Evolutionary conservation across 2,888 invertebrate species (phyloP), one percentile per base, ranked within the genome.

Genomic region (Ashinkailepas kermadecensis): DNA sequence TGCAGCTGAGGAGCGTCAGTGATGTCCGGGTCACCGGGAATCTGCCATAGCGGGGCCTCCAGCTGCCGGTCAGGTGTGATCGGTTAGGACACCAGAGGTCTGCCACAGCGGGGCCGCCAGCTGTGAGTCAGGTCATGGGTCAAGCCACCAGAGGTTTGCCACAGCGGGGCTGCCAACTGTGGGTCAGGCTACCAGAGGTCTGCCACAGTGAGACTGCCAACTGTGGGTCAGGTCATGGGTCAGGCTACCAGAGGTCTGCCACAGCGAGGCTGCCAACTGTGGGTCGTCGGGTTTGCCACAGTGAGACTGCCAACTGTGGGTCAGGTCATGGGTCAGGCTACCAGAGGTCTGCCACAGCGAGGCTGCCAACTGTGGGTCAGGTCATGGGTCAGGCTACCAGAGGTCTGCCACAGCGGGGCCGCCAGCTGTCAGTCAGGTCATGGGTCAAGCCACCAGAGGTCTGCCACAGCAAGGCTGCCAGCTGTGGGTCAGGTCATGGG

Each of bases 1-100:
- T 89, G 89, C n/a, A 89, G 85, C 85, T 89, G 88, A 67, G 84
- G 83, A 25, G 83, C 82, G 70, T 83, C 84, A 18, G 56, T 57
- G n/a, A 83, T 82, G 81, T 82, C 80, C 58, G 83, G 83, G 58
- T 82, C 80, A 74, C 84, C 84, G n/a, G 83, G 81, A 65, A 84
- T 84, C 81, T 81, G 81, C 80, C 25, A 39, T 11, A 80, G 80
- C 13, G 59, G 56, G 54, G 57, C 79, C 54, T 39, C 79, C 57
- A 79, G 58, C 59, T 59, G 23, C 57, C n/a, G 58, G 23, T 6
- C 56, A 23, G 56, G 6, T 12, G 39, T 39, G 59, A 11, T 11
- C 4, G 25, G 21, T n/a, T 1, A 25, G 64, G 1, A n/a, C 67
- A 67, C 10, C 67, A 25, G 67, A 67, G 23, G 25, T 2, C 67